A percentile compares a stretch with the other conserved stretches of the same genome.
Conservation (phyloP, 2,888 invertebrate species). For the Hipparchia sbordonii region DNA sequence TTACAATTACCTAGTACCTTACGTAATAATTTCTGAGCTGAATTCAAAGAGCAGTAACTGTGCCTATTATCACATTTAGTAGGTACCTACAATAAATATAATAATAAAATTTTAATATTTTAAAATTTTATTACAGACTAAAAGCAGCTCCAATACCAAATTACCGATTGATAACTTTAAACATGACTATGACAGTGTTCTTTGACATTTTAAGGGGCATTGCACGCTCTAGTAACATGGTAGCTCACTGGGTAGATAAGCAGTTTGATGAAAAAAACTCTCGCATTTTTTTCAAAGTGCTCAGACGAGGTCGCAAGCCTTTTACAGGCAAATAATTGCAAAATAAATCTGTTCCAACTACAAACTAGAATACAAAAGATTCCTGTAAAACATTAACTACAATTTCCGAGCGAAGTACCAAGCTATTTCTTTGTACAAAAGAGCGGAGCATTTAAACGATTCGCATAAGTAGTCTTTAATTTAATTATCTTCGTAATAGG, state of each 20-base stretch:
- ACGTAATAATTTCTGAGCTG: too few relatives aligned
- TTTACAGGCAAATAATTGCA: neutral
- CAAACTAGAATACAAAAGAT: slow-evolving; percentile 18
- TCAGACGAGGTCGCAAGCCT: neutral
- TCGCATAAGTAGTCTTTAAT: slow-evolving; percentile 51
- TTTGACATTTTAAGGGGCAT: too few relatives aligned
- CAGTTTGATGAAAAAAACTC: neutral
- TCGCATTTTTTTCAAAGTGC: neutral
- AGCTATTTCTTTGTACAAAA: slow-evolving; percentile 24
- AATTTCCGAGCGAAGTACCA: slow-evolving; percentile 15
- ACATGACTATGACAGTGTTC: too few relatives aligned
- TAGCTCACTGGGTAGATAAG: neutral
- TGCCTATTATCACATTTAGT: too few relatives aligned
- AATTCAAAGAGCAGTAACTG: too few relatives aligned
- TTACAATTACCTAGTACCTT: too few relatives aligned
- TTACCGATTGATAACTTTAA: neutral
- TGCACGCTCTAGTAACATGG: too few relatives aligned
- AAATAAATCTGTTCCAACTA: slow-evolving; percentile 15
- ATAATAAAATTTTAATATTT: too few relatives aligned
- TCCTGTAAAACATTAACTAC: slow-evolving; percentile 16
- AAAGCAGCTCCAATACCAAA: neutral
- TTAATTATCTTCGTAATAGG: slow-evolving; percentile 57
- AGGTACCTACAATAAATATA: too few relatives aligned
- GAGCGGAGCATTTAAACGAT: slow-evolving; percentile 34
- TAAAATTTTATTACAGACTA: too few relatives aligned